Base-by-base conservation (phyloP, 2,113 vertebrate genomes). In the Silurus glanis region DNA sequence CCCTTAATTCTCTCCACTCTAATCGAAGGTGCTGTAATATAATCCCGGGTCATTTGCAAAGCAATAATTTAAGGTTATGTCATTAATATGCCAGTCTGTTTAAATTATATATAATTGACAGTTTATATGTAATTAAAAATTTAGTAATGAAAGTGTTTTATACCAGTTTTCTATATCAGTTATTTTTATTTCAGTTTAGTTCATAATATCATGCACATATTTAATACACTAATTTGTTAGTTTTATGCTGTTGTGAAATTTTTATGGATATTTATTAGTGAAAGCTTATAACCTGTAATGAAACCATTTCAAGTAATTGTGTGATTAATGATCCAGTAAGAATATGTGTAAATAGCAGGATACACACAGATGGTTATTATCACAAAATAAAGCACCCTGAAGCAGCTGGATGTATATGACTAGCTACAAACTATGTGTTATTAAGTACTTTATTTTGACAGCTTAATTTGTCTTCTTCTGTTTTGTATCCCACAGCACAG, bases 401-500 rank as follows among this genome's bases (percentile, higher is more conserved):
- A 6, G 1, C 74, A 47, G 37, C 69, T 47, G 7, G 16, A 23
- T 49, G 14, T 79, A 28, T 8, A 6, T 53, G 45, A 51, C 17
- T 7, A 78, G 23, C n/a, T 76, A 76, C 21, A 53, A n/a, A 59
- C 59, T 2, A 5, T 4, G 25, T 47, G 16, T 49, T 28, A n/a
- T 51, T 53, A 23, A 14, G 2, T 25, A 28, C 23, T 79, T 58
- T 10, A 23, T 45, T 45, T 45, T 23, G 25, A 56, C 23, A 25
- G 17, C 16, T 67, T 58, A 14, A 10, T 76, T 37, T 25, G 53
- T 47, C 25, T n/a, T 58, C 45, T 56, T 83, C n/a, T 45, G 61
- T 87, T 25, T 87, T 88, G 4, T 53, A 12, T 83, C 69, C 85
- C 85, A 82, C 91, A 99, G 98, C 97, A 87, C 96, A 95, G 90